Percentiles rank a stretch among this genome's conserved stretches.
These are phyloP conservation scores for Limnodromus scolopaceus DNA, from an alignment of 2,797 vertebrate genomes.

Conservation along the genomic window DNA sequence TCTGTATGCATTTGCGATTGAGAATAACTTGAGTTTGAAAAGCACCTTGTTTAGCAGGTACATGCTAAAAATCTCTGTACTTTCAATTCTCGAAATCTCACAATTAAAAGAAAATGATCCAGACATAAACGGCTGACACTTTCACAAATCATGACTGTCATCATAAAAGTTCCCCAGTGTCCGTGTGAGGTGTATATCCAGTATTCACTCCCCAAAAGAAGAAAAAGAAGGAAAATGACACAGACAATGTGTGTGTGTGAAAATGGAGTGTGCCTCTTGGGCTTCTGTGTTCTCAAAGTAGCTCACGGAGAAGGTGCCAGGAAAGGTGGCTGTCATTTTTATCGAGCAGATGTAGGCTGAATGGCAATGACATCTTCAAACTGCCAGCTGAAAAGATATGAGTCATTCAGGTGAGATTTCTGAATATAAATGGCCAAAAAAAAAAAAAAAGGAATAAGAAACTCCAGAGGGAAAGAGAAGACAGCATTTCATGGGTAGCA, in stretches of 20 bases:
- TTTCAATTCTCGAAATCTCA: background rate
- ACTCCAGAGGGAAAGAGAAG: background rate
- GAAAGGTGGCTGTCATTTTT: background rate
- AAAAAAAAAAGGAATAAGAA: background rate
- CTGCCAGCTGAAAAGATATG: background rate
- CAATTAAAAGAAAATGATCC: background rate
- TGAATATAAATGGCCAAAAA: background rate
- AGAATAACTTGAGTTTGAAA: background rate
- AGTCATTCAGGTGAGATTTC: constrained; percentile 22
- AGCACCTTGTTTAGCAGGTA: background rate
- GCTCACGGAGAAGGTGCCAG: background rate
- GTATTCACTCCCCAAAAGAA: background rate
- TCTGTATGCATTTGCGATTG: background rate
- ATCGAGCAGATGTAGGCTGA: background rate
- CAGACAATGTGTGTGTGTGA: background rate
- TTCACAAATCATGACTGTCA: background rate
- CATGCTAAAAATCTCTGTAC: background rate
- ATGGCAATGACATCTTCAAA: background rate
- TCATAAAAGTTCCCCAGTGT: background rate
- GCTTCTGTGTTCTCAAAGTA: background rate
- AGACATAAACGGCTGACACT: background rate
- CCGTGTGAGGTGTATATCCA: background rate
- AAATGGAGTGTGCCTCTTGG: background rate
- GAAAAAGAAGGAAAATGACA: background rate
- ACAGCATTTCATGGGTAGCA: background rate